phyloP scores from a whole-genome alignment of 2,113 vertebrate genomes.

The Tilapia sparmanii region DNA sequence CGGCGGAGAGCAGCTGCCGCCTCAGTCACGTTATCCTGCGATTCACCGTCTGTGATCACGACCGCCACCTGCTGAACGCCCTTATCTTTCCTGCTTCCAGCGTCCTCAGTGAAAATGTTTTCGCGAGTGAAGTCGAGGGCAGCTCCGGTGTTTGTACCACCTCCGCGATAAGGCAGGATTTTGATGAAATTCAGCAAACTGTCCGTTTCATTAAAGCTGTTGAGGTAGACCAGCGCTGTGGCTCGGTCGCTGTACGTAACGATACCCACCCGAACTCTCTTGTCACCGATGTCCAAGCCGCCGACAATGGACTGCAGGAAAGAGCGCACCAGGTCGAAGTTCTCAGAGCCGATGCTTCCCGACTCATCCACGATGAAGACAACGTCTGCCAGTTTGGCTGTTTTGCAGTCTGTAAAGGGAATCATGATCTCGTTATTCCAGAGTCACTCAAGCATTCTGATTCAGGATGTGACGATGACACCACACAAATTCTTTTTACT shows the following conservation, averaged over 20 bases:
- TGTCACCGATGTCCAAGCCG: constrained; percentile 50
- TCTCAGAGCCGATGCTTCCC: constrained; percentile 31
- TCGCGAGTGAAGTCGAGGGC: constrained; percentile 71
- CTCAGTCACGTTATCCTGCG: constrained; percentile 63
- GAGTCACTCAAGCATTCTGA: neutral
- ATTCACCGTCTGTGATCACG: constrained; percentile 74
- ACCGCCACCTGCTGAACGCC: constrained; percentile 76
- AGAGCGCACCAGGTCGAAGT: constrained; percentile 68
- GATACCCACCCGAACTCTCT: constrained; percentile 70
- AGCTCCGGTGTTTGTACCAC: constrained; percentile 59
- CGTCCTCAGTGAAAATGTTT: constrained; percentile 50
- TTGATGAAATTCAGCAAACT: constrained; percentile 73
- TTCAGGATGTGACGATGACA: neutral
- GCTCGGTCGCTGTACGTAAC: constrained; percentile 64
- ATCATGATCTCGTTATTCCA: neutral
- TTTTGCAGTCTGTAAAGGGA: constrained; percentile 70
- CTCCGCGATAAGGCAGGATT: constrained; percentile 69
- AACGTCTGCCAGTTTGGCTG: constrained; percentile 69
- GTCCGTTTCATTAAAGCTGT: constrained; percentile 59
- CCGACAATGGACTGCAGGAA: constrained; percentile 73
- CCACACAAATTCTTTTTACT: neutral
- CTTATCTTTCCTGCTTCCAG: constrained; percentile 62
- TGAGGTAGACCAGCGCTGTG: constrained; percentile 65
- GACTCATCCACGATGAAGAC: constrained; percentile 82
- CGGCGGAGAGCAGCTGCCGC: constrained; percentile 64